Base-by-base conservation (phyloP, 2,113 vertebrate genomes). In the Dipodomys merriami region DNA sequence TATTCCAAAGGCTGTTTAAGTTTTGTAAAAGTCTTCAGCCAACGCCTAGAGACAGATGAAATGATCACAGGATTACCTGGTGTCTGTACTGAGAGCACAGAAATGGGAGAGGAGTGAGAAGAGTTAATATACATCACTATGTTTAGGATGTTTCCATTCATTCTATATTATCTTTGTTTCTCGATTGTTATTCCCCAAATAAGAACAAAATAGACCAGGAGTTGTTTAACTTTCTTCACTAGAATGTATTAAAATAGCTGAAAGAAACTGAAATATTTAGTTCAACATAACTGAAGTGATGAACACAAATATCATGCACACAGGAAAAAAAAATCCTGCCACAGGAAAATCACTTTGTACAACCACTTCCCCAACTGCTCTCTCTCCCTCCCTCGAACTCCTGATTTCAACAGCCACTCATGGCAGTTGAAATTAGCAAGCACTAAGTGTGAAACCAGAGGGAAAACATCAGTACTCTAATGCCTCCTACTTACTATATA, bases 401-500 rank as follows among this genome's bases (percentile, higher is more conserved):
- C 27, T 46, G 53, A 76, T 53, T 64, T 87, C 16, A 65, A 62
- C 33, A 96, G 67, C 86, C 94, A 95, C 20, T 73, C 57, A 53
- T 2, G 49, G 6, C 49, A 79, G 16, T 82, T 57, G 53, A 77
- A 96, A 95, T 71, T 35, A 96, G 82, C 67, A 89, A 96, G 95
- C 53, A 81, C 76, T 60, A 90, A 96, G 81, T 86, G 92, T 96
- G 95, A 97, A 96, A 49, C n/a, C 62, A 96, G 78, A 93, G 92
- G 94, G 91, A 95, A 97, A 92, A 3, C 0, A 1, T 62, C 71
- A 84, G 83, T 78, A 87, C 88, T 39, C 30, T 78, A 94, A 91
- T 78, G 95, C 29, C 95, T 97, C 97, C 90, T 95, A 94, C 77
- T 86, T 85, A 33, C 85, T 83, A 53, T 23, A 96, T 86, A 94